Evolutionary conservation across 2,797 vertebrate genomes (phyloP), one percentile per base, ranked within the genome.

Genomic region (Clamator glandarius): DNA sequence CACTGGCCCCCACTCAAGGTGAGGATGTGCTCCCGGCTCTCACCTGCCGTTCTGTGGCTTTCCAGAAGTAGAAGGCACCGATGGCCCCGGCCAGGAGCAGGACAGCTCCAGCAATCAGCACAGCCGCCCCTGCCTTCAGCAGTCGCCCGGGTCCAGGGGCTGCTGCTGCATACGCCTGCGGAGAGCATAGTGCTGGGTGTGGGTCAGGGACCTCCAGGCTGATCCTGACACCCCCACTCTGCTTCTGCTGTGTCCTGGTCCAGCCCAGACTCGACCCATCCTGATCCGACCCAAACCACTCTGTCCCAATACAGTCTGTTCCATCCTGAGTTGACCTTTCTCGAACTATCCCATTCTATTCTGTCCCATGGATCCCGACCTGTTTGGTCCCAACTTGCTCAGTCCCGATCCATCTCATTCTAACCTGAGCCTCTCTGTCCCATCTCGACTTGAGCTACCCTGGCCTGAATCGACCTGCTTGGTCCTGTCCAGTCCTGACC

Each of bases 61-160:
- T 99, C 99, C 99, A 99, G 97, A 98, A 98, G 98, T 98, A 98
- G 96, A 99, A 98, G 82, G 98, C 98, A 42, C 98, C 98, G 84
- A 98, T 97, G 81, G 98, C 98, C n/a, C 98, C 99, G 54, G 98
- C 98, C 81, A 99, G 97, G 92, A 99, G 98, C 84, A 99, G 96
- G 77, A 97, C 97, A 2, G 98, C 98, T 76, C 98, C 98, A 21
- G 97, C 97, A 95, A 98, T 98, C 97, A 98, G 97, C 94, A 98
- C 97, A 26, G 97, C 97, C 2, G 98, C 98, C 58, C 98, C 98
- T 8, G 97, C 98, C 94, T 97, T 98, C 97, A 98, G 96, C 90
- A 98, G 97, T 89, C 97, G 97, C 28, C 98, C 97, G 33, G 98
- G 98, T 93, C 97, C 95, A 48, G 98, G 94, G 23, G 98, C 97